Conservation (phyloP, 2,797 vertebrate genomes). For the Danio aesculapii region DNA sequence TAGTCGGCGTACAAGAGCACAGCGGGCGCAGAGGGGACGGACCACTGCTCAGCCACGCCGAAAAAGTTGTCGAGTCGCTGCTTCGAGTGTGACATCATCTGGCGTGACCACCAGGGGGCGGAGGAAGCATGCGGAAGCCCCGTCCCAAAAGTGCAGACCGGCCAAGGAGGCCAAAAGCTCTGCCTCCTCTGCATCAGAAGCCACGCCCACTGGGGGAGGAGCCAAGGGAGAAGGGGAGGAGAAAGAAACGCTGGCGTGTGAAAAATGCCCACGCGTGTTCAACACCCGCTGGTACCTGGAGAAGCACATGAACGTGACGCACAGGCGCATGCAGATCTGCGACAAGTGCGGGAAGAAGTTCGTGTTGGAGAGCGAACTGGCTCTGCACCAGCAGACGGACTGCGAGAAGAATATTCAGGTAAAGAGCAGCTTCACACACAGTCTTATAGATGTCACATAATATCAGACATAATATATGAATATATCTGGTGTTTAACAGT, state of each 20-base stretch:
- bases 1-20: constrained; percentile 85
- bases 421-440: constrained; percentile 63
- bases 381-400: constrained; percentile 98
- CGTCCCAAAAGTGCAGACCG: constrained; percentile 85
- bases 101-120: constrained; percentile 87
- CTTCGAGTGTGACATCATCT: constrained; percentile 61
- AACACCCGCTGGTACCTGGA: constrained; percentile 99
- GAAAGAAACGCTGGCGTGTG: constrained; percentile 95
- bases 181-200: constrained; percentile 62
- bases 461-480: neutral
- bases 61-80: constrained; percentile 80
- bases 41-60: constrained; percentile 80
- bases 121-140: constrained; percentile 83
- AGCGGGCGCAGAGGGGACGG: constrained; percentile 78
- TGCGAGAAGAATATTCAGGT: constrained; percentile 99
- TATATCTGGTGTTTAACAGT: neutral
- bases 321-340: constrained; percentile 98
- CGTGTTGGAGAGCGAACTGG: constrained; percentile 97
- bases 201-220: constrained; percentile 12
- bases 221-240: constrained; percentile 87
- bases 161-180: constrained; percentile 72
- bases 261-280: constrained; percentile 98
- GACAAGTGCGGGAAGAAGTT: constrained; percentile 99
- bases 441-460: neutral
- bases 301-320: constrained; percentile 99